phyloP scores from a whole-genome alignment of 92 coral and sea anemone genomes.

The Zoanthus solanderi region DNA sequence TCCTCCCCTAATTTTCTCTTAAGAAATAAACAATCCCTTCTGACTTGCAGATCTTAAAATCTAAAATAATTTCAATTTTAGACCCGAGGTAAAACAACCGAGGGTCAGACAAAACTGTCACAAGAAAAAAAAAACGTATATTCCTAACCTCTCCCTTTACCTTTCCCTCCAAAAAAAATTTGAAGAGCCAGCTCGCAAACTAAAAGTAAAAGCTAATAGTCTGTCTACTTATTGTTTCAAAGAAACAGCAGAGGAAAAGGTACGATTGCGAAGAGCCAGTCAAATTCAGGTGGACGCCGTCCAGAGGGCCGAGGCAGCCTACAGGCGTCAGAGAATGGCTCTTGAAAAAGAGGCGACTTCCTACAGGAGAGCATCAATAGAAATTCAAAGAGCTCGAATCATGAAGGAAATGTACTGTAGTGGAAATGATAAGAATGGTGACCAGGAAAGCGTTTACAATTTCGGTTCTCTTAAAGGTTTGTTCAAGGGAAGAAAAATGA shows the following conservation, averaged over 20 bases:
- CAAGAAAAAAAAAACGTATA: too few relatives aligned
- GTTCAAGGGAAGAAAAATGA: background rate
- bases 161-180: too few relatives aligned
- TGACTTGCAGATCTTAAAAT: too few relatives aligned
- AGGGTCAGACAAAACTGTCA: too few relatives aligned
- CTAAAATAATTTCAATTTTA: too few relatives aligned
- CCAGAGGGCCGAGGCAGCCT: slow-evolving; percentile 46
- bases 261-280: slow-evolving; percentile 24
- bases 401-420: slow-evolving; percentile 44
- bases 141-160: too few relatives aligned
- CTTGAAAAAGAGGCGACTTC: slow-evolving; percentile 43
- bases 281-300: slow-evolving; percentile 38
- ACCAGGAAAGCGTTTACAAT: background rate
- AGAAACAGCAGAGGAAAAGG: background rate
- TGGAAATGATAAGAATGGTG: background rate
- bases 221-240: background rate
- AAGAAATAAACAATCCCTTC: too few relatives aligned
- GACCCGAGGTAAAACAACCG: too few relatives aligned
- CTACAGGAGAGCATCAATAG: slow-evolving; percentile 37
- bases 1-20: too few relatives aligned
- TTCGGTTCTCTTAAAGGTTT: slow-evolving; percentile 29
- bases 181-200: background rate
- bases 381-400: slow-evolving; percentile 42
- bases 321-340: slow-evolving; percentile 41
- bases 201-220: background rate